These are phyloP conservation scores for Crossocerus cetratus DNA, from an alignment of 2,888 invertebrate species.

Conservation along the genomic window DNA sequence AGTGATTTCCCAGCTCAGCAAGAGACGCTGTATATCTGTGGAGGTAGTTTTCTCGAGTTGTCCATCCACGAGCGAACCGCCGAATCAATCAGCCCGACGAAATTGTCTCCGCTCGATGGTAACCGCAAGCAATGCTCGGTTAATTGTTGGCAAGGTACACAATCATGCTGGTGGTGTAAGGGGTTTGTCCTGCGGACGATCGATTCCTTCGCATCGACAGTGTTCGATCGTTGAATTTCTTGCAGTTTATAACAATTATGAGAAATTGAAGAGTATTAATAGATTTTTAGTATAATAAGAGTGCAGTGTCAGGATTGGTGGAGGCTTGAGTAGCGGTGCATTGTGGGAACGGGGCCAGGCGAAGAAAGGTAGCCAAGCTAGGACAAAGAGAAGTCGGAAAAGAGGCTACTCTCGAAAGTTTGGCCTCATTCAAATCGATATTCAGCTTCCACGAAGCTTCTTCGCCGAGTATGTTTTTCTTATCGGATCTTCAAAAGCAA, in stretches of 20 bases:
- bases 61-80: too few relatives aligned
- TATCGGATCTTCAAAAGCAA: background rate
- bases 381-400: background rate
- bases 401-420: constrained; percentile 11
- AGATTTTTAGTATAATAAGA: too few relatives aligned
- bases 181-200: too few relatives aligned
- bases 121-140: background rate
- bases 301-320: too few relatives aligned
- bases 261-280: too few relatives aligned
- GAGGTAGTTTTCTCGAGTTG: too few relatives aligned
- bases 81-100: background rate
- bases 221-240: background rate
- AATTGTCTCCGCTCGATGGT: background rate
- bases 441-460: background rate
- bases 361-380: background rate
- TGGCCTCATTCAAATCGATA: constrained; percentile 7
- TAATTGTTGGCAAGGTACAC: background rate
- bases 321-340: too few relatives aligned
- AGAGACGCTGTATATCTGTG: too few relatives aligned
- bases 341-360: background rate
- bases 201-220: too few relatives aligned
- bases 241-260: background rate
- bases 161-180: background rate
- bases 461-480: constrained; percentile 5
- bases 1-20: too few relatives aligned